Evolutionary conservation across 2,797 vertebrate genomes (phyloP).

Genomic region (Xenopus petersii): DNA sequence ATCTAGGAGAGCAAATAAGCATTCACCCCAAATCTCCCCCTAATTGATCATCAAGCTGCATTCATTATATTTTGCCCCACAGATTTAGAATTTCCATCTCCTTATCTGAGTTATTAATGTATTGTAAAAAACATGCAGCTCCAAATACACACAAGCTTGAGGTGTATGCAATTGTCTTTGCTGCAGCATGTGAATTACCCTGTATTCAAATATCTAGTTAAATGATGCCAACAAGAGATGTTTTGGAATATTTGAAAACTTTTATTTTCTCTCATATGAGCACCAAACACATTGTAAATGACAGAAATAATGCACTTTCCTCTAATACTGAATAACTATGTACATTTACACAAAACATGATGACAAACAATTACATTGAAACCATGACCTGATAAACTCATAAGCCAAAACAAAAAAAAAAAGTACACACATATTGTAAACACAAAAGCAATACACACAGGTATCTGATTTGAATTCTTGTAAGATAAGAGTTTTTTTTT

Average conservation of each 20-base stretch:
- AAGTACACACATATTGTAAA: conserved; percentile 71
- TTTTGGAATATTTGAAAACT: conserved; percentile 71
- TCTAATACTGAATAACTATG: conserved; percentile 74
- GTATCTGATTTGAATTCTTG: conserved; percentile 33
- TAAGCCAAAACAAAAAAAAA: conserved; percentile 51
- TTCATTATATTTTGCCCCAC: too few species aligned
- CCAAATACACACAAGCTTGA: too few species aligned
- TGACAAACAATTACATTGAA: conserved; percentile 61
- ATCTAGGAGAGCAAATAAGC: too few species aligned
- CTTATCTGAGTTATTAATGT: too few species aligned
- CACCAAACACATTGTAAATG: conserved; percentile 75
- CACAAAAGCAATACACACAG: conserved; percentile 62
- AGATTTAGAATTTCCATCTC: too few species aligned
- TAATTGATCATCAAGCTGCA: too few species aligned
- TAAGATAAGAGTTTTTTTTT: conserved; percentile 29
- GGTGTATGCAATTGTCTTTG: too few species aligned
- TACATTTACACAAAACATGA: conserved; percentile 68
- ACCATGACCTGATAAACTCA: conserved; percentile 65
- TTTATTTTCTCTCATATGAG: conserved; percentile 79
- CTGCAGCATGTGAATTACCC: too few species aligned
- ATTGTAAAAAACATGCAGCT: too few species aligned
- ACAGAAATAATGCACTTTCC: conserved; percentile 69
- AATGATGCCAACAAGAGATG: background rate
- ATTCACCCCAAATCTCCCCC: too few species aligned
- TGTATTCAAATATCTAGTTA: too few species aligned